Base-by-base conservation (phyloP, 2,113 vertebrate genomes). In the Leuciscus idus region DNA sequence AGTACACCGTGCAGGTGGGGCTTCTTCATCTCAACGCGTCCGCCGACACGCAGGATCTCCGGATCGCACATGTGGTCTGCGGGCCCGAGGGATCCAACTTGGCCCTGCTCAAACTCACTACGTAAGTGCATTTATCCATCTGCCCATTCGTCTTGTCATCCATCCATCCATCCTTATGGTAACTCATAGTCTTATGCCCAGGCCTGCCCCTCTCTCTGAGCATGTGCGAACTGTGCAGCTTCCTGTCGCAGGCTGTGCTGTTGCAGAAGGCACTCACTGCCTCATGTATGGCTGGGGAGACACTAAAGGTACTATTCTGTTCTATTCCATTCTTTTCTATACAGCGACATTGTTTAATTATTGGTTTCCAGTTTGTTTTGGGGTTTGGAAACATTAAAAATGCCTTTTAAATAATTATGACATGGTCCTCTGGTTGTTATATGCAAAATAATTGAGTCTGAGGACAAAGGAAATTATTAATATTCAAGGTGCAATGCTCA, bases 241-340 rank as follows among this genome's bases (percentile, higher is more conserved):
- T 78, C 98, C 98, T n/a, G 96, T 97, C 89, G 96, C 96, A 89
- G 98, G 96, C 84, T 99, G 98, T 90, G 96, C 94, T 82, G 96
- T 99, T 93, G 91, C 95, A 61, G 97, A 99, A 90, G 96, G 95
- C 89, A 97, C 95, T 86, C 95, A 94, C 84, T 99, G 98, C 93
- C 96, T 95, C 93, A 96, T 98, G 93, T 99, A 98, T 84, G 98
- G 98, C 94, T 99, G 98, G 98, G 98, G 98, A 90, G 96, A 99
- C 91, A 99, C 98, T 90, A 98, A 97, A 98, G 96, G 98, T 99
- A 96, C 87, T 87, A 89, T 61, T 85, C 75, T 85, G 11, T 46
- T 76, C 68, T 81, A 84, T 89, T 85, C 62, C 84, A 72, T 76
- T 74, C 86, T 12, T 83, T 66, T 50, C 39, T 28, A 15, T 23